phyloP scores from a whole-genome alignment of 2,888 invertebrate genomes.

The Microchrysa polita region DNA sequence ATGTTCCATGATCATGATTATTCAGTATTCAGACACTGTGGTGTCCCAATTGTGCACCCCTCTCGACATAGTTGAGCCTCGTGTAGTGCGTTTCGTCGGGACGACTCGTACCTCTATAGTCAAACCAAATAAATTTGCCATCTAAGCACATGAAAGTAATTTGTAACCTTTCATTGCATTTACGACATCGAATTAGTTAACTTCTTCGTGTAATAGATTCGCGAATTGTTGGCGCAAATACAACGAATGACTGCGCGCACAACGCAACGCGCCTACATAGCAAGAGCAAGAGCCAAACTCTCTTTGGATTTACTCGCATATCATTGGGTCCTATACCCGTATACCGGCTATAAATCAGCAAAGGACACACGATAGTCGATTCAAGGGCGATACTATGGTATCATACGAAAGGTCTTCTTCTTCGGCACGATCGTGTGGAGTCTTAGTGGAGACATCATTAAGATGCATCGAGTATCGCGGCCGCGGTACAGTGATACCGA shows the following conservation, averaged over 20 bases:
- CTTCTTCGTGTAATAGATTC: constrained; percentile 23
- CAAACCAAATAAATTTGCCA: constrained; percentile 38
- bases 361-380: constrained; percentile 36
- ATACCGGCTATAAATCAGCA: constrained; percentile 33
- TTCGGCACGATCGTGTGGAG: constrained; percentile 5
- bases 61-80: background rate
- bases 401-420: constrained; percentile 22
- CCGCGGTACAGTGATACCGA: constrained; percentile 1
- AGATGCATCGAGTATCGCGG: constrained; percentile 35
- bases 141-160: constrained; percentile 38
- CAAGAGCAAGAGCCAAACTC: background rate
- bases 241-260: constrained; percentile 1
- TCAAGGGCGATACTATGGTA: constrained; percentile 18
- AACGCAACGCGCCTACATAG: too few species aligned
- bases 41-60: background rate
- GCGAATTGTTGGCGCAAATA: background rate
- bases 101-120: background rate
- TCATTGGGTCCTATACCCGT: background rate
- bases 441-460: constrained; percentile 37
- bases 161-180: constrained; percentile 42
- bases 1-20: background rate
- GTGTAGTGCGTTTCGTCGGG: background rate
- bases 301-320: background rate
- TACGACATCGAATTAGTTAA: constrained; percentile 43
- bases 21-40: background rate